Base-by-base conservation (phyloP, 2,113 vertebrate species). In the Urocitellus parryii region DNA sequence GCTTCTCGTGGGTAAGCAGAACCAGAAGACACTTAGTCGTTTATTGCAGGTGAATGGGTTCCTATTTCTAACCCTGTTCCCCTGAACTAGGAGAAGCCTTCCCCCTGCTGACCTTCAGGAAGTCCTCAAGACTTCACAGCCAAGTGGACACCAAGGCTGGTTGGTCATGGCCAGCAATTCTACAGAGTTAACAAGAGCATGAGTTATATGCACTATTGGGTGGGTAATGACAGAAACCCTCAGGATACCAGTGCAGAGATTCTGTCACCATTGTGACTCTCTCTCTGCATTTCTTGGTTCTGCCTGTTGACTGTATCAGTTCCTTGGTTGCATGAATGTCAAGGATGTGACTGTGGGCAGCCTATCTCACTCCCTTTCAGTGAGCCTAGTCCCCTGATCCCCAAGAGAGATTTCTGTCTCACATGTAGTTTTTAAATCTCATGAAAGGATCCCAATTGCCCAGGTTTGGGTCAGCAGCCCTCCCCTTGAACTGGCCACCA, bases 161-260 rank as follows among this genome's bases (percentile, higher is more conserved):
- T 25, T 51, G 42, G 13, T 56, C 1, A 0, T 17, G 48, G 65
- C 0, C 0, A n/a, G 42, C 8, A 12, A 5, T 9, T 73, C n/a
- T 3, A 9, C 4, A 7, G 51, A 77, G 32, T 4, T 42, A 9
- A 1, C 16, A 22, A 67, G 27, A 93, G 14, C 39, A 17, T 1
- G 37, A 78, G 16, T 9, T 65, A 45, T n/a, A 25, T 45, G 18
- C 34, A 13, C 37, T 20, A 12, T 7, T 27, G 67, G 24, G 8
- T 56, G 68, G 16, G 8, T 65, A 65, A 53, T 27, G 32, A 81
- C 18, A 5, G 84, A 73, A 97, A 24, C 20, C 13, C 27, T 70
- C 34, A 18, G n/a, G 39, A 37, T 1, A 8, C 73, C 7, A 4
- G 39, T 8, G 2, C 0, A 37, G 63, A 34, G 84, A 8, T 29